Conservation (phyloP, 2,888 invertebrate genomes). For the Apotomis turbidana region DNA sequence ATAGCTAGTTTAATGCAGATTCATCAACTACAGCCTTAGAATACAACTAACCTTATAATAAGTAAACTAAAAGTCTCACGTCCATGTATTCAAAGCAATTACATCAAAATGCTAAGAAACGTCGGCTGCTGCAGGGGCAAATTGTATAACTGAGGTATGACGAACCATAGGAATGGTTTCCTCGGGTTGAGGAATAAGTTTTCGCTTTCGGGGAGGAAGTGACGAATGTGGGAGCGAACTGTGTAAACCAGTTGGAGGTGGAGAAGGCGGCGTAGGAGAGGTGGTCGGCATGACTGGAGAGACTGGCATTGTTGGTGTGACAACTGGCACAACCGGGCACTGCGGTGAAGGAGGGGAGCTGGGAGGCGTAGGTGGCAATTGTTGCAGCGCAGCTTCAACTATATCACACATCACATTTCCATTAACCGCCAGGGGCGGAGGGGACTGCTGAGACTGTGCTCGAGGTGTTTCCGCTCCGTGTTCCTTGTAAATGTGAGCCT, state of each 20-base stretch:
- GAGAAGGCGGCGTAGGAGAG: constrained; percentile 81
- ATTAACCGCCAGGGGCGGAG: constrained; percentile 62
- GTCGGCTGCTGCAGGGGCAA: constrained; percentile 88
- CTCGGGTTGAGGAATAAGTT: constrained; percentile 88
- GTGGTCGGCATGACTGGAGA: constrained; percentile 79
- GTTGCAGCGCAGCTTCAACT: constrained; percentile 77
- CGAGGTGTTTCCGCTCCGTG: constrained; percentile 82
- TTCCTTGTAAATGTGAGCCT: constrained; percentile 89
- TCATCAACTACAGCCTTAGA: constrained; percentile 36
- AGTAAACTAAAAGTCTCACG: constrained; percentile 3
- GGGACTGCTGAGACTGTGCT: constrained; percentile 61
- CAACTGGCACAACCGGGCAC: constrained; percentile 67
- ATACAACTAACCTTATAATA: constrained; percentile 13
- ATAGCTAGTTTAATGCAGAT: constrained; percentile 33
- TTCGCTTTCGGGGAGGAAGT: constrained; percentile 91
- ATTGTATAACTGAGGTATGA: constrained; percentile 91
- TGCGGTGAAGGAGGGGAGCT: constrained; percentile 81
- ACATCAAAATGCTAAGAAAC: constrained; percentile 53
- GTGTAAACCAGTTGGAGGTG: constrained; percentile 57
- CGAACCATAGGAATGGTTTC: constrained; percentile 67
- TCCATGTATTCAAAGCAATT: constrained; percentile 3
- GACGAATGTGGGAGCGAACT: constrained; percentile 76
- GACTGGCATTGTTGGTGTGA: constrained; percentile 53
- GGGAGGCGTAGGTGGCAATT: constrained; percentile 83
- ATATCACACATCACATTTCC: constrained; percentile 76